These are phyloP conservation scores for Idaea straminata DNA, from an alignment of 2,888 invertebrate species.

Conservation along the genomic window DNA sequence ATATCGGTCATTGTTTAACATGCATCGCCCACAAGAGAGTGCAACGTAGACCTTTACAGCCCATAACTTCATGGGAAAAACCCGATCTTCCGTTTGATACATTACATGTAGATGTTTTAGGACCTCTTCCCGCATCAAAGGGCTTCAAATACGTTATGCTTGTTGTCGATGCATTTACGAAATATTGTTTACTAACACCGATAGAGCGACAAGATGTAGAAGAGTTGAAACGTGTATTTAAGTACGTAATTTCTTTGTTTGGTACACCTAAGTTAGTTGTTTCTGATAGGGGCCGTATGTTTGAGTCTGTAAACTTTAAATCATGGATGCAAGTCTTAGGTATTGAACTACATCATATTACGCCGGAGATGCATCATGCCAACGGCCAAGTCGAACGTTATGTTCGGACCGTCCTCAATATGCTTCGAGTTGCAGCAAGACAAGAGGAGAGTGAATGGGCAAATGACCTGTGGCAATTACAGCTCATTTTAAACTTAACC, in stretches of 20 bases:
- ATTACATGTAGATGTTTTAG: constrained; percentile 22
- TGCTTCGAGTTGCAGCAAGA: constrained; percentile 16
- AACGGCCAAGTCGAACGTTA: too few relatives aligned
- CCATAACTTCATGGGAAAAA: constrained; percentile 14
- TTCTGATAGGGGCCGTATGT: constrained; percentile 9
- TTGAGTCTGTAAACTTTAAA: constrained; percentile 19
- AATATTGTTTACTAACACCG: constrained; percentile 15
- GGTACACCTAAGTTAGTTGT: constrained; percentile 10
- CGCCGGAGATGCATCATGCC: constrained; percentile 22
- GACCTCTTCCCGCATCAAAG: too few relatives aligned
- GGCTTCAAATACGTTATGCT: constrained; percentile 13
- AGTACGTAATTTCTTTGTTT: not conserved
- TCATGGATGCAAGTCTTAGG: too few relatives aligned
- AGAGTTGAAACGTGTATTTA: too few relatives aligned
- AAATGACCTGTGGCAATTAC: constrained; percentile 18
- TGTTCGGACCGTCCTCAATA: constrained; percentile 19
- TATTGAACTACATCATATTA: too few relatives aligned
- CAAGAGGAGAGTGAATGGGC: constrained; percentile 11
- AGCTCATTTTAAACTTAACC: constrained; percentile 22
- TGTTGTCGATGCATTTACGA: constrained; percentile 16
- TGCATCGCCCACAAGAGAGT: constrained; percentile 21
- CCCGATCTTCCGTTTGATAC: constrained; percentile 24
- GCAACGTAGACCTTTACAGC: not conserved
- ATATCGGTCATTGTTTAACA: constrained; percentile 20
- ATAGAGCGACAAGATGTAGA: constrained; percentile 4